Base-by-base conservation (phyloP, 2,888 invertebrate species). In the Trissolcus brochymenae region DNA sequence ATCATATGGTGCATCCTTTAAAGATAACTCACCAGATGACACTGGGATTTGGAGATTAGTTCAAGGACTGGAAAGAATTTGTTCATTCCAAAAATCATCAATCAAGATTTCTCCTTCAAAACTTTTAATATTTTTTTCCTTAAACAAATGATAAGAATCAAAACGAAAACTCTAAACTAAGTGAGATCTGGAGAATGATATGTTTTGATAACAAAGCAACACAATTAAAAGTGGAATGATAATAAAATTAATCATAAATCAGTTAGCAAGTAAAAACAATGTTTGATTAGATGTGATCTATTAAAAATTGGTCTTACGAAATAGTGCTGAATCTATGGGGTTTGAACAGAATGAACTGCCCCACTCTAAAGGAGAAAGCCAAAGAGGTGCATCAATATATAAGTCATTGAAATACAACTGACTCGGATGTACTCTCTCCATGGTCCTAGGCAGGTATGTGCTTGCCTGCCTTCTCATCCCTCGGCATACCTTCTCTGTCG, bases 351-450 rank as follows among this genome's bases (percentile, higher is more conserved):
- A 35, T 41, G 19, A 61, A 70, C 50, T 55, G 41, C 72, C 72
- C 72, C 65, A 49, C 72, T 43, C 59, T 65, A 76, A 81, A 80
- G 78, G 81, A 81, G 79, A 78, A 82, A 66, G 76, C 71, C 56
- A 80, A 79, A 81, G 72, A 81, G 79, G 80, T 76, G 81, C 80
- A 82, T 83, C 81, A 72, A 79, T 84, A 87, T 87, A 87, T 87
- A 87, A 87, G 86, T 81, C 79, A 83, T 82, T 81, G 80, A 80
- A 80, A 81, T 79, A 79, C 81, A 82, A 81, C 81, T 82, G 81
- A 79, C 75, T 78, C 79, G 82, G 81, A 85, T 86, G 82, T 86
- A 87, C 86, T 87, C 87, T 87, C 86, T 87, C 86, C 85, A 85
- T 85, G 84, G 87, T 84, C 85, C 82, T 85, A 82, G 84, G 81